Base-by-base conservation (phyloP, 2,797 vertebrate genomes). In the Vespertilio murinus region DNA sequence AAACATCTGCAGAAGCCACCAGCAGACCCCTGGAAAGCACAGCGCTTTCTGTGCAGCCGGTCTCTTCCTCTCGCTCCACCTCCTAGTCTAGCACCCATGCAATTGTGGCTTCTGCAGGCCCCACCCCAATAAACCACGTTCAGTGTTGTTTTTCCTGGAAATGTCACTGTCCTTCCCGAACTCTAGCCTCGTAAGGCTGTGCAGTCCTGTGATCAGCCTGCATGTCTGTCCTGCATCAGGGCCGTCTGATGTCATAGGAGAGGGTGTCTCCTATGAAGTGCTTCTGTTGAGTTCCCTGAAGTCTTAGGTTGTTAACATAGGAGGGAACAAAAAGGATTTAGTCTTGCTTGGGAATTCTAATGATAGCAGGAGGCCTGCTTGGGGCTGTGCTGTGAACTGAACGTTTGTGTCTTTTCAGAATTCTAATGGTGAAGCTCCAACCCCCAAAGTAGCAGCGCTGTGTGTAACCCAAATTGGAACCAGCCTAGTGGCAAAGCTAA, bases 41-140 rank as follows among this genome's bases (percentile, higher is more conserved):
- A 8, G 4, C 6, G 0, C 6, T 49, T 78, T 14, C 5, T 5
- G 1, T 18, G 6, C 7, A 35, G 28, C 8, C 9, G 28, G 1
- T n/a, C 8, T 40, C 40, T 16, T 71, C 40, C 52, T 74, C 25
- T 73, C 6, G 0, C 4, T 85, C 47, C n/a, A 1, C 38, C 14
- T 30, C 7, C 6, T 59, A n/a, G 33, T 49, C 59, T 0, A 6
- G 35, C 11, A 56, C 0, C 22, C 40, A 6, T 5, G 35, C 2
- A 1, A 0, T 2, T 73, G 11, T 42, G 45, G 4, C 18, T 59
- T 79, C 59, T 54, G 23, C 28, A 35, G 59, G 42, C 69, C 22
- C 28, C 10, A 0, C 45, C 30, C 17, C 35, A n/a, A 33, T 25
- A 6, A 11, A 14, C 49, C 23, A n/a, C 17, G n/a, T 20, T 75